Base-by-base conservation (phyloP, 2,113 vertebrate genomes). In the Craseonycteris thonglongyai region DNA sequence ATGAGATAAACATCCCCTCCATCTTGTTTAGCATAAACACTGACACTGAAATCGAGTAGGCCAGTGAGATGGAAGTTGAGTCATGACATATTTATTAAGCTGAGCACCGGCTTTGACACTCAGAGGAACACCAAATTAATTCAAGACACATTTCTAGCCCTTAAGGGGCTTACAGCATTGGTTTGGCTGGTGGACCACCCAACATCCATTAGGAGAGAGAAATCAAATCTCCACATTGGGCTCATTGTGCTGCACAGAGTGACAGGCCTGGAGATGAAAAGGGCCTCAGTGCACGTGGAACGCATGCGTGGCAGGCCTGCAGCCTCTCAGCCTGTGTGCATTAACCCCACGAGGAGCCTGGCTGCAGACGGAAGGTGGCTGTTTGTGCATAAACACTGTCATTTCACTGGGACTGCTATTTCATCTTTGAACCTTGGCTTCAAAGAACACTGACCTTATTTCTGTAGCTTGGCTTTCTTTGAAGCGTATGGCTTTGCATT, bases 351-450 rank as follows among this genome's bases (percentile, higher is more conserved):
- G 8, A 93, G 83, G 78, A 86, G 92, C 76, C 85, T 26, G 58
- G 84, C 92, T 95, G 75, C 79, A 63, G 95, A 88, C 76, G 22
- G 90, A 88, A 96, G 93, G 95, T 96, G 87, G 95, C 84, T 95
- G 90, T 95, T 93, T 94, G 93, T 95, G 63, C 92, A 96, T 95
- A 96, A 96, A 97, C 93, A 96, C 82, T 97, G 97, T 97, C 96
- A 96, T 97, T 96, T 97, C 92, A 26, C 92, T 66, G 80, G 95
- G 94, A 75, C 90, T 90, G 92, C 92, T 97, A 95, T 93, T 97
- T 97, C 97, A 96, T 96, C 97, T 97, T 97, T 96, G 96, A 96
- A 97, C 95, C 94, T 90, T 96, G 95, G 95, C 97, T 97, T 97
- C 97, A 97, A 97, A 97, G 92, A 97, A 94, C 85, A 91, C 90